Conservation (phyloP, 2,888 invertebrate species). For the Cryptocephalus primarius region DNA sequence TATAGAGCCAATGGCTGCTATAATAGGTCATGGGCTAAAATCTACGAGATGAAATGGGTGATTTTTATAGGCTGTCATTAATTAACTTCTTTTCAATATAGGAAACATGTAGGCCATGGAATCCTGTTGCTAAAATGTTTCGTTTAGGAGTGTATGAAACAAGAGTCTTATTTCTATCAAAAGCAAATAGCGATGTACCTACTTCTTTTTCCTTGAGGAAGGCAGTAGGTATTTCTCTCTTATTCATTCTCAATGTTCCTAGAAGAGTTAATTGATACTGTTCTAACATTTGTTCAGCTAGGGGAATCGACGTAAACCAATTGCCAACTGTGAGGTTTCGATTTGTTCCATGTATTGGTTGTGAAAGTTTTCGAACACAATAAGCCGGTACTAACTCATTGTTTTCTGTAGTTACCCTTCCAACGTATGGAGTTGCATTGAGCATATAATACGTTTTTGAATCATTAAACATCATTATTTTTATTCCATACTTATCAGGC, state of each 20-base stretch:
- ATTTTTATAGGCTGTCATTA: too few species aligned
- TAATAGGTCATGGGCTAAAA: too few species aligned
- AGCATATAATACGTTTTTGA: constrained; percentile 11
- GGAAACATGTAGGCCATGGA: too few species aligned
- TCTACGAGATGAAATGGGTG: too few species aligned
- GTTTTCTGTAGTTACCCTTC: constrained; percentile 9
- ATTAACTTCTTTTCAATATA: too few species aligned
- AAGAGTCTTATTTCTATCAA: constrained; percentile 8
- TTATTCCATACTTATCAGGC: constrained; percentile 13
- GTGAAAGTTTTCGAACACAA: constrained; percentile 6
- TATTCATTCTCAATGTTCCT: neutral
- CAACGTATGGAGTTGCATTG: constrained; percentile 13
- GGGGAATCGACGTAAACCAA: constrained; percentile 10
- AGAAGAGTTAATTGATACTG: constrained; percentile 6
- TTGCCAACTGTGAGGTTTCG: constrained; percentile 13
- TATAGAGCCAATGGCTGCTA: too few species aligned
- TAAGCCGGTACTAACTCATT: constrained; percentile 5
- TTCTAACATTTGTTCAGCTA: constrained; percentile 9
- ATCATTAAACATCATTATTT: constrained; percentile 11
- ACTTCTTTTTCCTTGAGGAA: neutral
- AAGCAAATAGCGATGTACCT: constrained; percentile 7
- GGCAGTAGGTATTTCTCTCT: neutral
- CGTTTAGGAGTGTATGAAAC: constrained; percentile 17
- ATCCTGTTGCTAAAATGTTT: too few species aligned
- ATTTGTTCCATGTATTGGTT: constrained; percentile 7